Base-by-base conservation (phyloP, 1,140 invertebrate genomes). In the Zaprionus lachaisei region DNA sequence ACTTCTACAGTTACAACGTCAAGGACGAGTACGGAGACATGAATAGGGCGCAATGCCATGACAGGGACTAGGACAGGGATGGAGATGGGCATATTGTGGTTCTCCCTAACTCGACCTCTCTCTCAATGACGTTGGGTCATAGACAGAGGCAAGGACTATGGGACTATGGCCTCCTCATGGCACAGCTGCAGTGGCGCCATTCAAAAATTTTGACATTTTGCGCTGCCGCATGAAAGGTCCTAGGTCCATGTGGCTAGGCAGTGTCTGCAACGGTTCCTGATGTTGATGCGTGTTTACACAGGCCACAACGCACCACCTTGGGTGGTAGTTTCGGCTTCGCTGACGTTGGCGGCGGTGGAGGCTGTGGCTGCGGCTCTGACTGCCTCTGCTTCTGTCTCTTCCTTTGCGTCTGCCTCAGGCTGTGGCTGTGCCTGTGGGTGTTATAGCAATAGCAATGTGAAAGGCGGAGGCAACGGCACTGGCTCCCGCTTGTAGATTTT, bases 151-250 rank as follows among this genome's bases (percentile, higher is more conserved):
- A 55, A 49, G 38, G 44, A 14, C 66, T 38, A 6, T 34, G 15
- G 64, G 37, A 28, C 51, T 15, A 17, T 28, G 28, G 49, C 22
- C 58, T 37, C 34, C 57, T 75, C 60, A 60, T 75, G 62, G 58
- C 83, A 80, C 83, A 87, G 84, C 83, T 87, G 83, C 83, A 87
- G 54, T 62, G 57, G 80, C 49, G 37, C 84, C 84, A 89, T 87
- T 90, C 85, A 84, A 90, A 85, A 89, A 77, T 85, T 82, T 90
- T 90, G 85, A 90, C 82, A 90, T 90, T 90, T 78, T 85, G 68
- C 82, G 73, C 81, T 85, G 84, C 69, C 66, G 79, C 84, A 68
- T 55, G 67, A 47, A 64, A 64, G 69, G 77, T 77, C 65, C 65
- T 67, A 64, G 69, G 77, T 77, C 65, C 65, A 70, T 72, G 81